These are phyloP conservation scores for Darevskia mixta DNA, from an alignment of 2,797 vertebrate species.

Conservation along the genomic window DNA sequence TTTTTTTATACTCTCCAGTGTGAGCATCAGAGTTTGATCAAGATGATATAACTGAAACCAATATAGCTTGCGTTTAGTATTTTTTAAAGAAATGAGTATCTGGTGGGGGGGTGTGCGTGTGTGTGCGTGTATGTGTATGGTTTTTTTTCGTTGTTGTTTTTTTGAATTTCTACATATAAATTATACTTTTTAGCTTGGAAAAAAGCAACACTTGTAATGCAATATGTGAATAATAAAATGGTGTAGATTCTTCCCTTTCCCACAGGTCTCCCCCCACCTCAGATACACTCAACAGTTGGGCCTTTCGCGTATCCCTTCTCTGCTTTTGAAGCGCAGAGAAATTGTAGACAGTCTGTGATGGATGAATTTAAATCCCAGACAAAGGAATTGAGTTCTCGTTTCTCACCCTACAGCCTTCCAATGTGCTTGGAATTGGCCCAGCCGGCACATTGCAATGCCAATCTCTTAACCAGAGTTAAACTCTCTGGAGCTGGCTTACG, in stretches of 20 bases:
- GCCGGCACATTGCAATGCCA: background rate
- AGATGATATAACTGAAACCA: constrained; percentile 68
- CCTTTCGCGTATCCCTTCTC: constrained; percentile 74
- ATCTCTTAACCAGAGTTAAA: background rate
- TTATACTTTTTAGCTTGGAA: constrained; percentile 76
- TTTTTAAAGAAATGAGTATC: constrained; percentile 58
- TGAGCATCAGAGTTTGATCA: constrained; percentile 53
- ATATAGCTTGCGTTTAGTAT: constrained; percentile 62
- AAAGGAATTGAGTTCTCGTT: constrained; percentile 30
- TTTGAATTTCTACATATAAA: constrained; percentile 77
- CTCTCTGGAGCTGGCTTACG: too few relatives aligned
- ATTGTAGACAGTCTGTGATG: constrained; percentile 47
- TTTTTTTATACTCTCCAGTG: background rate
- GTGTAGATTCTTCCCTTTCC: constrained; percentile 76
- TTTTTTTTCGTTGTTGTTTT: constrained; percentile 10
- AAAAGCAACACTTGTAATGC: constrained; percentile 74
- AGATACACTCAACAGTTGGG: constrained; percentile 70
- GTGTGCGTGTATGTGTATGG: constrained; percentile 35
- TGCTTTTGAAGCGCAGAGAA: constrained; percentile 52
- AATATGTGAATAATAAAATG: constrained; percentile 86
- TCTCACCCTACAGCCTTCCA: constrained; percentile 15
- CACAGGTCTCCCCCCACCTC: constrained; percentile 61
- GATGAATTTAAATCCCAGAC: constrained; percentile 46
- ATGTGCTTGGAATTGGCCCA: constrained; percentile 29
- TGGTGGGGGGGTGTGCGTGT: constrained; percentile 43